These are phyloP conservation scores for Drosophila gunungcola DNA, from an alignment of 1,140 invertebrate species.

Conservation along the genomic window DNA sequence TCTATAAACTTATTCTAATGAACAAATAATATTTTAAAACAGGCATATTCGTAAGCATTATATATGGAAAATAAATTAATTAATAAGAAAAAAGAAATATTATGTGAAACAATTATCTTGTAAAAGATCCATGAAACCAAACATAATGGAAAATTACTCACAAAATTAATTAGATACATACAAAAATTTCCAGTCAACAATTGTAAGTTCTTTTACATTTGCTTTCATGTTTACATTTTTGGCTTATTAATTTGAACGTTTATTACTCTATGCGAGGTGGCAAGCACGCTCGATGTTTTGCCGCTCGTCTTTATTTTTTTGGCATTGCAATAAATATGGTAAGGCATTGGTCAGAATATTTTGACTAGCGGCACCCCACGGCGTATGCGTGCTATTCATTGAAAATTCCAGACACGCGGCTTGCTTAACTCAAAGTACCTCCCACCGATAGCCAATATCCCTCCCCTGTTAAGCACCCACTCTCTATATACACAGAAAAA, in stretches of 20 bases:
- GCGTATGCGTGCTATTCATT: constrained; percentile 61
- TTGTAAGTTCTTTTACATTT: neutral
- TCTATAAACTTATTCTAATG: too few species aligned
- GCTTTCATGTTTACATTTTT: constrained; percentile 31
- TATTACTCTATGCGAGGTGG: constrained; percentile 6
- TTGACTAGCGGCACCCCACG: constrained; percentile 8
- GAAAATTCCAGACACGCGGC: constrained; percentile 52
- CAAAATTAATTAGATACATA: neutral
- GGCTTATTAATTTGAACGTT: constrained; percentile 7
- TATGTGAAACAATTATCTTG: too few species aligned
- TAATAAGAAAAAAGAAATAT: too few species aligned
- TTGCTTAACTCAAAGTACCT: constrained; percentile 8
- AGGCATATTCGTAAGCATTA: too few species aligned
- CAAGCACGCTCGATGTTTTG: constrained; percentile 1
- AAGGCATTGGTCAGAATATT: constrained; percentile 18
- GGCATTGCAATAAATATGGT: constrained; percentile 13
- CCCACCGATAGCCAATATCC: neutral
- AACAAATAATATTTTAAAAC: too few species aligned
- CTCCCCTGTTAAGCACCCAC: neutral
- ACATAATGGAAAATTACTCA: neutral
- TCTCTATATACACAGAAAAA: constrained; percentile 1
- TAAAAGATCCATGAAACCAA: too few species aligned
- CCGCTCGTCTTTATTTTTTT: neutral
- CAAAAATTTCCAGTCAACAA: neutral
- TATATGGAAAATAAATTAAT: too few species aligned